Conservation (phyloP, 2,113 vertebrate genomes). For the Bufo bufo region DNA sequence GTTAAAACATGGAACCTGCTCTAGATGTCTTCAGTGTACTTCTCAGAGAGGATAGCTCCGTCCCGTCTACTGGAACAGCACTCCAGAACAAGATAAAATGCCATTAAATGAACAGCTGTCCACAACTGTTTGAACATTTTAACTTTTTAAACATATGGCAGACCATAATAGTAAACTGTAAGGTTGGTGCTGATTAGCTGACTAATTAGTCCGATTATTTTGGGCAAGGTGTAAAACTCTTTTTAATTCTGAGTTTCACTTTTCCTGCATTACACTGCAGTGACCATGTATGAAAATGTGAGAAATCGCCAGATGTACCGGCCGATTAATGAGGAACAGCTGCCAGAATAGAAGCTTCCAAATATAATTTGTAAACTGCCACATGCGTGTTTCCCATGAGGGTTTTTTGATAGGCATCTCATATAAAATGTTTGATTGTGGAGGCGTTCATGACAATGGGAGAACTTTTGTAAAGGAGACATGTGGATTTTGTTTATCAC, state of each 20-base stretch:
- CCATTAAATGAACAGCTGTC: too few species aligned
- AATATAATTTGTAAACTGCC: constrained; percentile 32
- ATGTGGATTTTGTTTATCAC: not conserved
- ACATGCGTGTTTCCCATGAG: not conserved
- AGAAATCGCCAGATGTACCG: not conserved
- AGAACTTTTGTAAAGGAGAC: not conserved
- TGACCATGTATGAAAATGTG: not conserved
- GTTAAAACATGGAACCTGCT: too few species aligned
- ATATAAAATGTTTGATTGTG: not conserved
- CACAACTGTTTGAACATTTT: too few species aligned
- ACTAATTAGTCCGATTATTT: not conserved
- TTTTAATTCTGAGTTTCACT: not conserved
- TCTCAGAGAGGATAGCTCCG: too few species aligned
- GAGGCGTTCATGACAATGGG: not conserved
- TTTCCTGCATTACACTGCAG: not conserved
- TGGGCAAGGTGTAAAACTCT: not conserved
- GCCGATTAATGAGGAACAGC: constrained; percentile 18
- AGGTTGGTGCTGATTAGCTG: not conserved
- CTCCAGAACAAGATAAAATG: too few species aligned
- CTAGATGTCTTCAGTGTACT: too few species aligned
- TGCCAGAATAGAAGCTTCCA: constrained; percentile 21
- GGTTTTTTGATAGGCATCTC: not conserved
- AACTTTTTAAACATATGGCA: too few species aligned
- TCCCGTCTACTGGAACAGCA: too few species aligned
- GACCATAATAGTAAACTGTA: too few species aligned